Evolutionary conservation across 2,113 vertebrate genomes (phyloP).

Genomic region (Pyxicephalus adspersus): DNA sequence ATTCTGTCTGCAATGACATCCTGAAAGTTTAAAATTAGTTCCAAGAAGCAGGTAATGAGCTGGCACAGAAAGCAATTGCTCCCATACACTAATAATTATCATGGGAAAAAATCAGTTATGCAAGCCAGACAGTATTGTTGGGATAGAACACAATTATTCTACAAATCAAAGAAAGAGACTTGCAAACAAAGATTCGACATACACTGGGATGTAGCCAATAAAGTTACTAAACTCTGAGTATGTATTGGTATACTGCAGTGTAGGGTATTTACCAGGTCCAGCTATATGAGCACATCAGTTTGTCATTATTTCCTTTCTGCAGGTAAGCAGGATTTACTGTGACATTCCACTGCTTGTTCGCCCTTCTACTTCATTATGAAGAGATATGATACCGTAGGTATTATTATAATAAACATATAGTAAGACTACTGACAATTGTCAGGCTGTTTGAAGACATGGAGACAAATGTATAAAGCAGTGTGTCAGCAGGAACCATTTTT

Average conservation of each 20-base stretch:
- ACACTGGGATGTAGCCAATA: not conserved
- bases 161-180: not conserved
- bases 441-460: not conserved
- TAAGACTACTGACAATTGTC: not conserved
- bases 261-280: not conserved
- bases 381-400: not conserved
- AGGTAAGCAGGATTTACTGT: not conserved
- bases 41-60: slow-evolving; percentile 21
- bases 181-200: not conserved
- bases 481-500: not conserved
- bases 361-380: not conserved
- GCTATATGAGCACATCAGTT: not conserved
- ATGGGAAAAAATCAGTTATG: not conserved
- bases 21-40: not conserved
- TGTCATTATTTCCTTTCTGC: not conserved
- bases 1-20: not conserved
- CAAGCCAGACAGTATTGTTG: not conserved
- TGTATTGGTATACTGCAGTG: not conserved
- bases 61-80: too few species aligned
- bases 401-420: too few species aligned
- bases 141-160: not conserved
- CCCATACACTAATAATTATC: too few species aligned
- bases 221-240: not conserved
- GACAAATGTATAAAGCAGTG: not conserved
- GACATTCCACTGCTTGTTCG: not conserved